phyloP scores from a whole-genome alignment of 2,113 vertebrate species.

The Microcebus jonahi region DNA sequence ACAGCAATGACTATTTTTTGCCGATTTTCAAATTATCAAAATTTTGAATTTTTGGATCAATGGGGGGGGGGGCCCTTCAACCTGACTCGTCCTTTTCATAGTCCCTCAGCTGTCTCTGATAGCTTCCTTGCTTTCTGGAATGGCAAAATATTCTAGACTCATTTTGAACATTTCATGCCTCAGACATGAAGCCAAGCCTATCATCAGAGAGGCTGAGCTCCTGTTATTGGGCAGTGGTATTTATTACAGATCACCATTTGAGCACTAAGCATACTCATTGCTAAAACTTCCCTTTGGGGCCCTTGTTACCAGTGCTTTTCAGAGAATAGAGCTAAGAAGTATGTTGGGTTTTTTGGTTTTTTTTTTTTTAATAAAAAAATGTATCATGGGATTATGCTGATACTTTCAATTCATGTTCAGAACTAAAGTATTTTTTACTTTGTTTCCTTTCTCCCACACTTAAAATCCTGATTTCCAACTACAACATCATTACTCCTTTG shows the following conservation, averaged over 20 bases:
- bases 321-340: background rate
- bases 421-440: background rate
- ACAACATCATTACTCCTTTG: background rate
- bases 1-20: background rate
- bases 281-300: background rate
- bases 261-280: background rate
- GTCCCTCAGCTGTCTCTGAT: background rate
- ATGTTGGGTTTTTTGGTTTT: background rate
- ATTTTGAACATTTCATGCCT: background rate
- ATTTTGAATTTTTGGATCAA: background rate
- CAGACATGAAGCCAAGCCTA: accelerated
- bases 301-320: background rate
- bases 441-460: background rate
- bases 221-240: background rate
- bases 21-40: background rate
- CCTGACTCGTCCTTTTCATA: background rate
- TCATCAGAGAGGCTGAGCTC: background rate
- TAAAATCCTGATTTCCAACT: background rate
- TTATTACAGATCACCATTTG: background rate
- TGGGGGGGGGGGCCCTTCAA: background rate
- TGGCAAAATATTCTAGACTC: background rate
- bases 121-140: background rate
- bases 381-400: background rate
- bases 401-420: background rate
- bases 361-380: background rate